Evolutionary conservation across 1,140 invertebrate genomes (phyloP), one percentile per base, ranked within the genome.

Genomic region (Atopsyche davidsoni): DNA sequence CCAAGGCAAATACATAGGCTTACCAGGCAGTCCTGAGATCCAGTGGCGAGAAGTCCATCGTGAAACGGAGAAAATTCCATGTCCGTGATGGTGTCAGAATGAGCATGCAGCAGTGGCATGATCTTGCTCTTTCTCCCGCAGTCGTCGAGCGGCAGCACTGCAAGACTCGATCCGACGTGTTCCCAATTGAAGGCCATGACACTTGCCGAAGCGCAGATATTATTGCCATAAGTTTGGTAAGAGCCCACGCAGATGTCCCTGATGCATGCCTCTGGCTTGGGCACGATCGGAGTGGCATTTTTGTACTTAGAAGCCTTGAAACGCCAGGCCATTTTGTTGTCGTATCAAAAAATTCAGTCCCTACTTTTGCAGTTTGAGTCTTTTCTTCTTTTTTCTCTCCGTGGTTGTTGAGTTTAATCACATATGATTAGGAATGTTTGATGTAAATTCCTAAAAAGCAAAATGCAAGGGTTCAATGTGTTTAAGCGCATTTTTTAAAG

Each of bases 251-350:
- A 86, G 48, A 96, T 83, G 64, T 95, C 91, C 55, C 87, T 76
- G 56, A 96, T 86, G 70, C 88, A 92, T 51, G 87, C 84, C 75
- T 95, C 92, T 51, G 87, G 86, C 66, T 92, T 94, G 7, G 90
- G 89, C 57, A 92, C 85, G 64, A 93, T 92, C 18, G 92, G 90
- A 55, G 89, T 85, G 50, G 92, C 89, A 87, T 96, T 96, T 80
- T 95, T 95, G 69, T 92, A 96, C 68, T 96, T 96, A 45, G 92
- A 95, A 65, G 89, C 88, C 79, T 96, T 96, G 73, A 96, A 95
- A 73, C 90, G 79, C 89, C 90, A 95, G 70, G 89, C 88, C 88
- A 91, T 92, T 59, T 66, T 81, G 62, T 48, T 41, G 13, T 31
- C 14, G 22, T 36, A 2, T 17, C 9, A 38, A 38, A 14, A 14